Percentiles rank a stretch among this genome's conserved stretches.
phyloP scores from a whole-genome alignment of 35 echinoderm and acorn worm species.

The Strongylocentrotus purpuratus region DNA sequence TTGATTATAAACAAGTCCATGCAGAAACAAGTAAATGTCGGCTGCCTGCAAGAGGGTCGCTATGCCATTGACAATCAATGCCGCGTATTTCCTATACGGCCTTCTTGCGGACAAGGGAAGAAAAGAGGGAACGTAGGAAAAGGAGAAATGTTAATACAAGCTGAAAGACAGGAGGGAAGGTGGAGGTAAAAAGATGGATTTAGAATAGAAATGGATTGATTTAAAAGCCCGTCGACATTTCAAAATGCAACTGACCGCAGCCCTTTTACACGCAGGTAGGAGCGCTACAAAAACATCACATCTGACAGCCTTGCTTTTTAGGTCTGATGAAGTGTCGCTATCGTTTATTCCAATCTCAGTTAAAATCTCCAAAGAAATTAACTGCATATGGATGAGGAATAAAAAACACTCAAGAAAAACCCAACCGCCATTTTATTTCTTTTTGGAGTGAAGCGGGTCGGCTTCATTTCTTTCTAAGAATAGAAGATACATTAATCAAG shows the following conservation, averaged over 20 bases:
- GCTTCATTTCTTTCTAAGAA: neutral
- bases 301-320: slow-evolving; percentile 3
- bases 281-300: neutral
- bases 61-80: too few species aligned
- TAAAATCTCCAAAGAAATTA: neutral
- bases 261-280: neutral
- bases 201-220: neutral
- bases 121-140: too few species aligned
- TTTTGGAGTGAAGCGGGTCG: neutral
- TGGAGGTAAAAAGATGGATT: neutral
- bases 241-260: neutral
- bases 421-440: neutral
- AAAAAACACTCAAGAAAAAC: neutral
- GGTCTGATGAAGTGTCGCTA: neutral
- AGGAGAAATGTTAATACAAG: too few species aligned
- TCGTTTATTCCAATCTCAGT: neutral
- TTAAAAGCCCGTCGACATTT: neutral
- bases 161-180: too few species aligned
- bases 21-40: too few species aligned
- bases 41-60: too few species aligned
- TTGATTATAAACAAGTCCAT: too few species aligned
- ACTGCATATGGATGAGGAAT: neutral
- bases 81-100: too few species aligned
- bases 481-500: neutral
- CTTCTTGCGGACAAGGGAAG: too few species aligned